Evolutionary conservation across 2,113 vertebrate genomes (phyloP).

Genomic region (Elanus axillaris): DNA sequence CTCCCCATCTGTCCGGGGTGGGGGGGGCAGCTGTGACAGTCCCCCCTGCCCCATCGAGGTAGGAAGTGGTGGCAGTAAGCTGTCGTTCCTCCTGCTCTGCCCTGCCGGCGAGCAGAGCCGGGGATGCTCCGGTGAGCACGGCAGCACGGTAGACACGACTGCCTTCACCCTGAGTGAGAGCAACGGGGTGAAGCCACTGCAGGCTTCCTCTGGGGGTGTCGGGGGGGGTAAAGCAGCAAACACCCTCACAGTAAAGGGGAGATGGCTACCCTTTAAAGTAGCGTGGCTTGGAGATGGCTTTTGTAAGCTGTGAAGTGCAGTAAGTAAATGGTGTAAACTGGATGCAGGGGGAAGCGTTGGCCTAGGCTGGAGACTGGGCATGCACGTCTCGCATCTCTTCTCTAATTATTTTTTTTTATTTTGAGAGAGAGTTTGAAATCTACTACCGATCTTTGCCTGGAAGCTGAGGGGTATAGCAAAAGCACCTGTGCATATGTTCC

Average conservation of each 20-base stretch:
- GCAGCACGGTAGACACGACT: neutral
- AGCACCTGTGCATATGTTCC: fast-evolving
- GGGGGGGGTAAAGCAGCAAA: neutral
- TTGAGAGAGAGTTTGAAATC: neutral
- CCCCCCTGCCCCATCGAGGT: no score
- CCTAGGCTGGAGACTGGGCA: neutral
- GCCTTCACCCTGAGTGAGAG: neutral
- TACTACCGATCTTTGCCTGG: neutral
- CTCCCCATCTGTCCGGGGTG: fast-evolving
- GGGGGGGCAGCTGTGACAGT: neutral
- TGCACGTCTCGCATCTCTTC: neutral
- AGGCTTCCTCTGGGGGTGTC: no score
- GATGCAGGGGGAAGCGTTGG: neutral
- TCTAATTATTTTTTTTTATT: neutral
- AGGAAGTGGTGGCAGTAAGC: neutral
- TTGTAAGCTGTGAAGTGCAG: neutral
- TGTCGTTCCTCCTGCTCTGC: neutral
- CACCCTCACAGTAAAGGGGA: fast-evolving
- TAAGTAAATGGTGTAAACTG: neutral
- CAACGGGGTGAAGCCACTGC: neutral
- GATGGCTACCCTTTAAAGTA: fast-evolving
- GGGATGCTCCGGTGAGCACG: neutral
- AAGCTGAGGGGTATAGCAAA: neutral
- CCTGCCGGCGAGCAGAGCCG: neutral
- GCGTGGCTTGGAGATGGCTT: neutral